Conservation (phyloP, 2,113 vertebrate species). For the Cinclus mexicanus region DNA sequence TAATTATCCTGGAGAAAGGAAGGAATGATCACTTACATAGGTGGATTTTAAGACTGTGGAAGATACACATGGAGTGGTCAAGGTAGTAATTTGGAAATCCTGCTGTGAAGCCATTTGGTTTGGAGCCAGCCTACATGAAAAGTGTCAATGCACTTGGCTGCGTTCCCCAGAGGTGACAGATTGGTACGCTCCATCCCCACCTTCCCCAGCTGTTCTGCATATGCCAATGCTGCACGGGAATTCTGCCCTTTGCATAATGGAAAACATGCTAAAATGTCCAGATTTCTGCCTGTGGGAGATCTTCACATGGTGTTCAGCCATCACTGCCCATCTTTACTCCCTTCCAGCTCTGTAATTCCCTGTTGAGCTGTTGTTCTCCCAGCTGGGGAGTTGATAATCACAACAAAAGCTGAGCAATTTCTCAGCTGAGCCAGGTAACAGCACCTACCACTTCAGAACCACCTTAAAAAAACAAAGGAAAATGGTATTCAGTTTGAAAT, state of each 20-base stretch:
- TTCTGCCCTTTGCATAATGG: background rate
- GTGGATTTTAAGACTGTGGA: background rate
- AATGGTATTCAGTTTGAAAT: background rate
- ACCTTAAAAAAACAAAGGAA: background rate
- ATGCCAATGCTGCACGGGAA: background rate
- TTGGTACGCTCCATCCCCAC: background rate
- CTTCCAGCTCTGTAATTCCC: background rate
- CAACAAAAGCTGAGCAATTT: background rate
- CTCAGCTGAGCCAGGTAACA: background rate
- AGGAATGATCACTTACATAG: background rate
- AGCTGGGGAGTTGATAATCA: background rate
- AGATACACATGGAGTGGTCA: background rate
- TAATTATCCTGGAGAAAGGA: background rate
- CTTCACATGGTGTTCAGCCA: background rate
- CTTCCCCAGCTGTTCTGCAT: conserved; percentile 4
- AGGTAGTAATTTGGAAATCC: background rate
- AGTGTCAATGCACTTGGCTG: background rate
- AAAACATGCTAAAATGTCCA: background rate
- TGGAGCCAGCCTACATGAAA: background rate
- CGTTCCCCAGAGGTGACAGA: conserved; percentile 22
- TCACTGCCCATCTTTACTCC: background rate
- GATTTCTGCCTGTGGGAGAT: background rate
- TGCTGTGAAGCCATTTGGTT: background rate
- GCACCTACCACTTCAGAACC: background rate
- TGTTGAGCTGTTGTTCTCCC: background rate